These are phyloP conservation scores for Meliscaeva auricollis DNA, from an alignment of 2,888 invertebrate species.

Conservation along the genomic window DNA sequence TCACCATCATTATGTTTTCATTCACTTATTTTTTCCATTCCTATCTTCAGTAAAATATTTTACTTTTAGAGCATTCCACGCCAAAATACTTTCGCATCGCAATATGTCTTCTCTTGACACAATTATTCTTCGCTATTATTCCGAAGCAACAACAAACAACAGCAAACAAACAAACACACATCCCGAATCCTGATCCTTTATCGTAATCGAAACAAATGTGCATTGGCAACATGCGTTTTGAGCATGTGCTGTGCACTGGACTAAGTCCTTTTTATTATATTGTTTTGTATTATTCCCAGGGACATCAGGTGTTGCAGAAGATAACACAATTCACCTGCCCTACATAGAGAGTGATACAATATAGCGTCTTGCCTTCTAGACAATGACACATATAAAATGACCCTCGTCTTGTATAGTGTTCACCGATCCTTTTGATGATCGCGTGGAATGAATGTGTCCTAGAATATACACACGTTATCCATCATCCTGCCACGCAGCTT, in stretches of 20 bases:
- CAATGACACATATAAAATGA: conserved; percentile 57
- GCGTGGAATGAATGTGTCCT: conserved; percentile 62
- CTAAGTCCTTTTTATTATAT: conserved; percentile 54
- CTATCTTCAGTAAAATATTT: conserved; percentile 49
- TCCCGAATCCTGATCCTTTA: conserved; percentile 59
- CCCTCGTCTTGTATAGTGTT: conserved; percentile 57
- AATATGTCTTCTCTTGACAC: conserved; percentile 71
- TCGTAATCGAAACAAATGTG: conserved; percentile 76
- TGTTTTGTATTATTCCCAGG: conserved; percentile 39
- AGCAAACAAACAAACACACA: not conserved
- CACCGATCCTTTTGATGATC: conserved; percentile 61
- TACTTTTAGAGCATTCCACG: conserved; percentile 62
- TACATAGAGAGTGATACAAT: no score
- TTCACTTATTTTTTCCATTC: conserved; percentile 25
- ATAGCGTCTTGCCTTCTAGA: conserved; percentile 21
- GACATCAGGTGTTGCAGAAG: conserved; percentile 70
- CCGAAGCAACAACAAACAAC: conserved; percentile 20
- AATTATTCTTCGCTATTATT: conserved; percentile 57
- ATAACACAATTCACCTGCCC: conserved; percentile 69
- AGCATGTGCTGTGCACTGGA: conserved; percentile 63
- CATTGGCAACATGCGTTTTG: conserved; percentile 71
- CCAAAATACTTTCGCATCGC: conserved; percentile 55
- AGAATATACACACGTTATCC: conserved; percentile 68
- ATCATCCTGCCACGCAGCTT: conserved; percentile 66
- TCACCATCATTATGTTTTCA: conserved; percentile 11